Conservation (phyloP, 1,140 invertebrate species). For the Platorchestia sp. region DNA sequence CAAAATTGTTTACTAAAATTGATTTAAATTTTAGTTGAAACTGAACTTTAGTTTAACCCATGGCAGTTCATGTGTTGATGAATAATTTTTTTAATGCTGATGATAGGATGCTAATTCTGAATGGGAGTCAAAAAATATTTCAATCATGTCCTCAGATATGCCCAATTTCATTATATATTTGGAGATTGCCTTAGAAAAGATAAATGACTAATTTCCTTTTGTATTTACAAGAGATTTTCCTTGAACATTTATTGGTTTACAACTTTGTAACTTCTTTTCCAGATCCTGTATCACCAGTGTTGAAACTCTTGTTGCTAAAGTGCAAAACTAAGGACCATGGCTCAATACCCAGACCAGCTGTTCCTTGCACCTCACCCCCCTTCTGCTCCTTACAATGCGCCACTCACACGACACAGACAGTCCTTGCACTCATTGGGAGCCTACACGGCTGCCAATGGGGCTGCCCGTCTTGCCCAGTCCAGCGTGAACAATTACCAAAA, state of each 20-base stretch:
- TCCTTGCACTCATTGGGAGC: slow-evolving; percentile 13
- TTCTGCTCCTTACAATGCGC: background rate
- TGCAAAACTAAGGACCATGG: background rate
- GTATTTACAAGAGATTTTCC: background rate
- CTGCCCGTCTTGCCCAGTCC: background rate
- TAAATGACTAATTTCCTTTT: no score
- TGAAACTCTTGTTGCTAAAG: background rate
- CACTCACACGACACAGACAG: slow-evolving; percentile 1
- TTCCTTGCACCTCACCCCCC: slow-evolving; percentile 14
- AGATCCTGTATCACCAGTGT: background rate
- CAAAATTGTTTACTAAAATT: no score
- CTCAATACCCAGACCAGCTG: slow-evolving; percentile 24
- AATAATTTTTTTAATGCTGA: no score
- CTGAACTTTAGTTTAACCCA: no score
- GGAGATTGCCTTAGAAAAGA: no score
- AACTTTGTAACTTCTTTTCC: background rate
- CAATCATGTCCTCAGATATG: background rate
- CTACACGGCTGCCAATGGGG: background rate
- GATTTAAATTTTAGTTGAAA: no score
- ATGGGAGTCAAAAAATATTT: no score
- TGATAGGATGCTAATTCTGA: no score
- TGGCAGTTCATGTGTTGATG: no score
- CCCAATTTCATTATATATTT: background rate
- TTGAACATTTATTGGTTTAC: background rate
- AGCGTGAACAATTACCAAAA: slow-evolving; percentile 16